phyloP scores from a whole-genome alignment of 2,113 vertebrate species.

The Saguinus imperator region DNA sequence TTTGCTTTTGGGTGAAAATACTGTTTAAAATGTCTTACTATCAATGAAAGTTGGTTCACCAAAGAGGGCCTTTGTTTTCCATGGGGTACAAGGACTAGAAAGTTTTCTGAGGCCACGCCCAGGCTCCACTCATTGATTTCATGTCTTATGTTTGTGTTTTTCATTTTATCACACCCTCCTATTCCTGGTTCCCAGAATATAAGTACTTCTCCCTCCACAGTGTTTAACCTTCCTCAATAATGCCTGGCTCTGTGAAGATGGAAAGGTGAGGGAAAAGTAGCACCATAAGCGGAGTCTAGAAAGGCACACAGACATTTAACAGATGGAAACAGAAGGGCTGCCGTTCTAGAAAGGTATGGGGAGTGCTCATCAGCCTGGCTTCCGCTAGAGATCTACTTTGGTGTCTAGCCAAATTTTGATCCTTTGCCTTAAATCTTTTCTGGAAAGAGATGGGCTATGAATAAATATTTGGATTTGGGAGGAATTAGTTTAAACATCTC shows the following conservation, averaged over 20 bases:
- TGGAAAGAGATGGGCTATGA: slow-evolving; percentile 17
- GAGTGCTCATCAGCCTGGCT: background rate
- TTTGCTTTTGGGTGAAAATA: slow-evolving; percentile 25
- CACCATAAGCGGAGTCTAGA: background rate
- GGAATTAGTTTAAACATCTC: slow-evolving; percentile 8
- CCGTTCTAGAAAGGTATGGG: background rate
- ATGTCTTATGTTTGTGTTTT: background rate
- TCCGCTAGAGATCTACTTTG: background rate
- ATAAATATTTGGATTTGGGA: slow-evolving; percentile 57
- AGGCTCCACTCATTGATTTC: background rate
- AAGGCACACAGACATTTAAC: background rate
- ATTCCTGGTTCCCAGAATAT: background rate
- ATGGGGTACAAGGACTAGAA: background rate
- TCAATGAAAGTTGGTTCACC: background rate
- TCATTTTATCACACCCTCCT: background rate
- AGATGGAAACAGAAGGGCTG: background rate
- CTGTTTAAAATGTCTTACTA: background rate
- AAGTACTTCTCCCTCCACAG: background rate
- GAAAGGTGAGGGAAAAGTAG: background rate
- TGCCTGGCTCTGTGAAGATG: background rate
- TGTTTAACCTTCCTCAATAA: background rate
- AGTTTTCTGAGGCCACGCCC: background rate
- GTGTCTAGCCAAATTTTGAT: background rate
- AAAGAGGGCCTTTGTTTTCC: background rate
- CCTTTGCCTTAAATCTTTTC: slow-evolving; percentile 51